Evolutionary conservation across 2,888 invertebrate species (phyloP), one percentile per base, ranked within the genome.

Genomic region (Pelosia muscerda): DNA sequence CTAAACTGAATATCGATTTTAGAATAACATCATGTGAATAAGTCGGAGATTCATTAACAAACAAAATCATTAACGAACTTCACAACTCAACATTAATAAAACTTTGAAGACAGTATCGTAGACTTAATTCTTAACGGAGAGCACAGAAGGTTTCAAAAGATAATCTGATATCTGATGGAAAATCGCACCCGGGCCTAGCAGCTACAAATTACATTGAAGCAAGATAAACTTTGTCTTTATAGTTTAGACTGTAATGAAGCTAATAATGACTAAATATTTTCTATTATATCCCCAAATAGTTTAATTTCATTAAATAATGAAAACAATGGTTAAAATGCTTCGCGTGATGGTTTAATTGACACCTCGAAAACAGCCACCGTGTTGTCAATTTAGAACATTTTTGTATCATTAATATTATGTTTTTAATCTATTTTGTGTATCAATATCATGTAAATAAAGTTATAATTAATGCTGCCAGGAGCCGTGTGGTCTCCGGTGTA

Each of bases 21-120:
- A 34, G 42, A 4, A 15, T 38, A 38, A 15, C 38, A 19, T 42
- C 42, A 42, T 42, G 19, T 42, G 19, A 49, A 49, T 34, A 34
- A 34, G 8, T 34, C 28, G 23, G 22, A 42, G 5, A 15, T 26
- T 23, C 22, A 62, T 11, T 25, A 55, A 26, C 19, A 55, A n/a
- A 42, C 26, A 57, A 57, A 56, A 34, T 42, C 42, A 22, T 42
- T 64, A 56, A 5, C 22, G 26, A 64, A 57, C 56, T 57, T 64
- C 28, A 19, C 26, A 26, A 22, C 9, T 28, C 19, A 53, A 59
- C n/a, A 38, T 34, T 5, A 25, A 59, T 57, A 28, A 61, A 49
- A 57, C 42, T 64, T 49, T 25, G 31, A 19, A 58, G 5, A 58
- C 11, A 19, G 49, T 65, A 25, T 65, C 34, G 25, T 34, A 59